These are phyloP conservation scores for Andrena praecox DNA, from an alignment of 2,888 invertebrate species.

Conservation along the genomic window DNA sequence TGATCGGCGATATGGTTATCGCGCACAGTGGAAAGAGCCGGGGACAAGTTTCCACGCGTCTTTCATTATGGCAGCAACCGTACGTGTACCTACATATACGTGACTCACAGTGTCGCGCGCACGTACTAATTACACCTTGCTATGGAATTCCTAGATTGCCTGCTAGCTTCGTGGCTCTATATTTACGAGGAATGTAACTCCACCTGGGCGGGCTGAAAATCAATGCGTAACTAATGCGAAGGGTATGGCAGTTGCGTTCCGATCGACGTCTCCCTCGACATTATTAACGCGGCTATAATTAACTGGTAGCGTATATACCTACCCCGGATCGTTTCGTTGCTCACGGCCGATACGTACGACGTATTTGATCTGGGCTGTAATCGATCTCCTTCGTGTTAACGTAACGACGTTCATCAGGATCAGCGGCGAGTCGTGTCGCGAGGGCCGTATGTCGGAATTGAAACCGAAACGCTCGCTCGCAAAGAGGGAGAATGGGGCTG, in stretches of 20 bases:
- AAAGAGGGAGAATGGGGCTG: constrained; percentile 5
- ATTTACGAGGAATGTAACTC: not conserved
- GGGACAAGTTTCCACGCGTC: not conserved
- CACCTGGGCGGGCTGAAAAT: not conserved
- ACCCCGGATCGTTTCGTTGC: constrained; percentile 29
- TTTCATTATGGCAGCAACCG: not conserved
- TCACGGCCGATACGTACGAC: constrained; percentile 22
- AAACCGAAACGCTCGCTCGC: constrained; percentile 56
- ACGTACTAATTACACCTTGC: too few relatives aligned
- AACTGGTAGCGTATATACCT: constrained; percentile 44
- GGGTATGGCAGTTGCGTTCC: not conserved
- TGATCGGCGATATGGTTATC: too few relatives aligned
- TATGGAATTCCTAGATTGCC: not conserved
- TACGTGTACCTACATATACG: not conserved
- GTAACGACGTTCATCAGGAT: constrained; percentile 63
- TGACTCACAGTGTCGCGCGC: not conserved
- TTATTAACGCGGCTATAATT: constrained; percentile 54
- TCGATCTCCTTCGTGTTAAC: constrained; percentile 57
- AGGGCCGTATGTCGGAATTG: constrained; percentile 61
- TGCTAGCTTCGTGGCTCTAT: not conserved
- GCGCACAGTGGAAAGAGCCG: too few relatives aligned
- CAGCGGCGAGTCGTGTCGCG: constrained; percentile 55
- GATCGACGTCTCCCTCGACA: not conserved
- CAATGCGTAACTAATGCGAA: not conserved
- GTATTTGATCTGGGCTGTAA: constrained; percentile 56